Evolutionary conservation across 30 jellyfish, hydroid and myxozoan genomes (phyloP).

Genomic region (Pseudorhiza aurosa): DNA sequence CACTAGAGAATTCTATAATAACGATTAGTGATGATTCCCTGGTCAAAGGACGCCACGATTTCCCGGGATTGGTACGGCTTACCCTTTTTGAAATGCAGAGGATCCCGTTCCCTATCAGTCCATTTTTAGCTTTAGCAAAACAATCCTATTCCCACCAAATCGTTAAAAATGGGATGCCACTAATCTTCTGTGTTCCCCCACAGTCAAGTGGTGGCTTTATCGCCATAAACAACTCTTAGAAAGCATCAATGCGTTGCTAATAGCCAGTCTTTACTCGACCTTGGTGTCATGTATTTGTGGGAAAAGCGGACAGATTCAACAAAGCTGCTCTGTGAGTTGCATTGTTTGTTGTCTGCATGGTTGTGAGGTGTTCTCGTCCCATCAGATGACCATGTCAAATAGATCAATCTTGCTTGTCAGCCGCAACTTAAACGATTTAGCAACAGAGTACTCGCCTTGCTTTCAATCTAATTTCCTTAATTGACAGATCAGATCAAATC

Average conservation of each 20-base stretch:
- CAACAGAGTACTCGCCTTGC: neutral
- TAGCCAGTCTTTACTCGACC: neutral
- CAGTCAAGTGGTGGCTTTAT: neutral
- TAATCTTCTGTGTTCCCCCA: neutral
- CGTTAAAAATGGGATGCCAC: neutral
- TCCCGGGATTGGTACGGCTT: no score
- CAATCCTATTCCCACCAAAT: neutral
- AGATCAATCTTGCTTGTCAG: neutral
- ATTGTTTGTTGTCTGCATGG: no score
- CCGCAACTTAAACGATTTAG: neutral
- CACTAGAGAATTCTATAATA: no score
- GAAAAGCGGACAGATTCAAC: neutral
- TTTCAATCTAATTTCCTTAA: neutral
- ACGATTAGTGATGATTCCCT: no score
- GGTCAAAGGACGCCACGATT: no score
- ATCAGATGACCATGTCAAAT: neutral
- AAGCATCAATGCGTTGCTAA: neutral
- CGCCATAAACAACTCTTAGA: neutral
- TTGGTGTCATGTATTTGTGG: neutral
- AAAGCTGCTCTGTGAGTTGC: neutral
- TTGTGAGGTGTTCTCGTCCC: no score
- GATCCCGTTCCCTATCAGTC: conserved; percentile 1
- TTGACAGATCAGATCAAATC: neutral
- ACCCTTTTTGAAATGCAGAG: neutral
- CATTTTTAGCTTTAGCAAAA: neutral